Base-by-base conservation (phyloP, 1,140 invertebrate species). In the Pseudomyrmex flavicornis region DNA sequence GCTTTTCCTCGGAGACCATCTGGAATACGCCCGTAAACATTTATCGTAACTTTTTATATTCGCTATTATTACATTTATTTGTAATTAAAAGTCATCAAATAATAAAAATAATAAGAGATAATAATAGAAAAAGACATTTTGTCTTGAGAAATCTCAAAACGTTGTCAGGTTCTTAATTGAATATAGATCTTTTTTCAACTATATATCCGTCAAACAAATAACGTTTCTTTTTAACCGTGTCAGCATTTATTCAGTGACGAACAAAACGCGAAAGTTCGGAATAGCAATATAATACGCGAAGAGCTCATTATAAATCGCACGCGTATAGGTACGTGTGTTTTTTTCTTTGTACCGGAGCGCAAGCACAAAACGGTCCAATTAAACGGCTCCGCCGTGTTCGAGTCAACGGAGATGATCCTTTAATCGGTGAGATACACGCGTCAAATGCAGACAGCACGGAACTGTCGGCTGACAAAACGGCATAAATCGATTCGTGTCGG, bases 381-480 rank as follows among this genome's bases (percentile, higher is more conserved):
- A 80, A 72, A 80, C 35, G 35, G 35, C 66, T 80, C 56, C 54
- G 0, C 44, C 46, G 54, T 70, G n/a, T 52, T 50, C 20, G 48
- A 66, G 62, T 66, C 22, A 8, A 12, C 76, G 44, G 54, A 59
- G 66, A 80, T 80, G 76, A 80, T 80, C 76, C 54, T 7, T 80
- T 72, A 80, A 80, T 80, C 66, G 76, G 44, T 20, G 76, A 80
- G 69, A 80, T 80, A 61, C 66, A 80, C 72, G 76, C 70, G 76
- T 80, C 76, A 80, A 61, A 22, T 59, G 54, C 66, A 80, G 65
- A 48, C 15, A 59, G 65, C 54, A 48, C 52, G 15, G 54, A 12
- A 35, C 50, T n/a, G 13, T 15, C 9, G 15, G 44, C 10, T 20
- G 66, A 61, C 44, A 66, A 61, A 80, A 80, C 46, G 54, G 76